Evolutionary conservation across 2,797 vertebrate species (phyloP).

Genomic region (Poeciliopsis presidionis): DNA sequence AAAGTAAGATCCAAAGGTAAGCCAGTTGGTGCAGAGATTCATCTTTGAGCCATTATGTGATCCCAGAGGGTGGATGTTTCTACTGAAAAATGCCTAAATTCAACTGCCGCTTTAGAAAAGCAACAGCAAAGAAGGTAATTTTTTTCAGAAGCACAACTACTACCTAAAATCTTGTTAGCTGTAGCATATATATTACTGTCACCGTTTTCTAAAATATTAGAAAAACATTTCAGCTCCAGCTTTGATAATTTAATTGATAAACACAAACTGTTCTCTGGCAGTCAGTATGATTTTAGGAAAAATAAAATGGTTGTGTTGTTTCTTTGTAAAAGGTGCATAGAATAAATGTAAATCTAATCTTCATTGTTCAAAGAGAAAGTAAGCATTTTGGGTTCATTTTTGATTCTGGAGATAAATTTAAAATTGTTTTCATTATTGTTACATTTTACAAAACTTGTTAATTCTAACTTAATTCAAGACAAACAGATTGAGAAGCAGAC

Average conservation of each 20-base stretch:
- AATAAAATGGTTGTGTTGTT: too few relatives aligned
- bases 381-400: not conserved
- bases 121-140: not conserved
- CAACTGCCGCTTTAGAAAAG: not conserved
- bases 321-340: too few relatives aligned
- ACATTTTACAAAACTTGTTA: not conserved
- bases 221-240: too few relatives aligned
- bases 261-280: too few relatives aligned
- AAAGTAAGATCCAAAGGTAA: constrained; percentile 4
- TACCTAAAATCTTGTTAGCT: not conserved
- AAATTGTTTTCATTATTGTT: not conserved
- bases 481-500: not conserved
- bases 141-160: not conserved
- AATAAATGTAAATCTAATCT: too few relatives aligned
- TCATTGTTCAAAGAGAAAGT: not conserved
- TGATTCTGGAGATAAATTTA: not conserved
- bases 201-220: too few relatives aligned
- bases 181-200: not conserved
- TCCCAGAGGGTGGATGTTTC: not conserved
- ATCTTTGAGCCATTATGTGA: not conserved
- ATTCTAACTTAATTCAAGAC: not conserved
- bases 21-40: constrained; percentile 2
- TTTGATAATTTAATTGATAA: too few relatives aligned
- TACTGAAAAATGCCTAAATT: not conserved
- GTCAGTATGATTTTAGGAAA: too few relatives aligned